Percentiles rank a stretch among this genome's conserved stretches.
Evolutionary conservation across 2,113 vertebrate genomes (phyloP).

Genomic region (Synchiropus splendidus): DNA sequence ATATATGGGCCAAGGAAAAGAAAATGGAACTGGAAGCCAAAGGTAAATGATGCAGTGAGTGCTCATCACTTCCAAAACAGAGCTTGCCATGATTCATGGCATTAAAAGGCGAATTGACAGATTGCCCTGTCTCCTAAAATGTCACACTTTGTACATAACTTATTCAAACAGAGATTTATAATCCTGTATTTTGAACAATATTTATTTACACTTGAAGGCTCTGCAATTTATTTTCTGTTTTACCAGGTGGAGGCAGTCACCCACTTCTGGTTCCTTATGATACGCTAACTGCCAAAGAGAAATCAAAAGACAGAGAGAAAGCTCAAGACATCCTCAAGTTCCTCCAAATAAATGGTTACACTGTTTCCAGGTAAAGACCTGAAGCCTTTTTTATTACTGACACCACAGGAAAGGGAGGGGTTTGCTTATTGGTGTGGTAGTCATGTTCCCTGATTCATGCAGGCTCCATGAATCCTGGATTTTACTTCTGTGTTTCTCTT

Average conservation of each 20-base stretch:
- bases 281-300: slow-evolving; percentile 93
- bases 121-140: not conserved
- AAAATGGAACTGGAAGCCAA: slow-evolving; percentile 89
- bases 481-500: slow-evolving; percentile 8
- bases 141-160: too few species aligned
- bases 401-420: too few species aligned
- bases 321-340: slow-evolving; percentile 95
- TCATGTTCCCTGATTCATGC: too few species aligned
- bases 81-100: too few species aligned
- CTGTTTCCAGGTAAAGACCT: slow-evolving; percentile 76
- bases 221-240: not conserved
- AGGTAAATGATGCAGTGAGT: slow-evolving; percentile 63
- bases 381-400: too few species aligned
- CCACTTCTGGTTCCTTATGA: slow-evolving; percentile 92
- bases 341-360: slow-evolving; percentile 90
- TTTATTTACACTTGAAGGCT: too few species aligned
- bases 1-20: slow-evolving; percentile 94
- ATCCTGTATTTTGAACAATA: too few species aligned
- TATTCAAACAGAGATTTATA: too few species aligned
- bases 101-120: not conserved
- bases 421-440: too few species aligned
- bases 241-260: slow-evolving; percentile 85
- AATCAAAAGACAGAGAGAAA: slow-evolving; percentile 89
- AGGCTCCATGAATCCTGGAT: too few species aligned
- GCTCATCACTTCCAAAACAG: not conserved